Conservation (phyloP, 2,888 invertebrate genomes). For the Aphodius sticticus region DNA sequence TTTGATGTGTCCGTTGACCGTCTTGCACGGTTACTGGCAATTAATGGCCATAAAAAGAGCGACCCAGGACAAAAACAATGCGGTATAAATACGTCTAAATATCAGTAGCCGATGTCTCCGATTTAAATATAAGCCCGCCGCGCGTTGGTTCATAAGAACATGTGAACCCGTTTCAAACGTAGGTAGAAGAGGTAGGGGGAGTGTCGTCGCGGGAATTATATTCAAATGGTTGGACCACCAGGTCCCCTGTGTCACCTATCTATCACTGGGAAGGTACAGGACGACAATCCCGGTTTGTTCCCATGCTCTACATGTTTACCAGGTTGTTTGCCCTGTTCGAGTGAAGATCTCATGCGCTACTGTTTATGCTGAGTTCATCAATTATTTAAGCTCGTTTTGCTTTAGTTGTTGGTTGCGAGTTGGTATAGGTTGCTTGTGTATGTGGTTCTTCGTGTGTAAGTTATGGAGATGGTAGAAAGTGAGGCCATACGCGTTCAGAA, state of each 20-base stretch:
- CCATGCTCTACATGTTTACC: slow-evolving; percentile 21
- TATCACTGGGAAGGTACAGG: slow-evolving; percentile 47
- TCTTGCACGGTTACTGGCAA: slow-evolving; percentile 18
- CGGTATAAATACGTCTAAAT: slow-evolving; percentile 25
- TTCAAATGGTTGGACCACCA: slow-evolving; percentile 59
- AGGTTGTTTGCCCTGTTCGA: slow-evolving; percentile 14
- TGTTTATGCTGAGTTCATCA: slow-evolving; percentile 12
- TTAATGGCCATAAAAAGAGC: slow-evolving; percentile 21
- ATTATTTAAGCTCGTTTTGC: slow-evolving; percentile 9
- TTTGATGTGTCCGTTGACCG: slow-evolving; percentile 23
- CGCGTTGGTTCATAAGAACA: slow-evolving; percentile 12
- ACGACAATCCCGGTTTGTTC: slow-evolving; percentile 7
- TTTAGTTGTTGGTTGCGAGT: not conserved
- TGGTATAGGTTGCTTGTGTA: no score
- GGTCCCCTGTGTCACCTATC: slow-evolving; percentile 55
- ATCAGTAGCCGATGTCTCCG: slow-evolving; percentile 14
- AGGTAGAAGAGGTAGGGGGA: not conserved
- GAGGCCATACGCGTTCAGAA: no score
- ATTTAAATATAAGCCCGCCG: slow-evolving; percentile 20
- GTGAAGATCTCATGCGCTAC: slow-evolving; percentile 5
- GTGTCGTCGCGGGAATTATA: slow-evolving; percentile 50
- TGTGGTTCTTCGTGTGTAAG: no score
- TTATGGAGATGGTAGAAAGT: no score
- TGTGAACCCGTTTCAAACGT: slow-evolving; percentile 11
- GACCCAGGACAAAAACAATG: slow-evolving; percentile 15